phyloP scores from a whole-genome alignment of 37 sponge, comb jelly and placozoan species.

The Geodia barretti region DNA sequence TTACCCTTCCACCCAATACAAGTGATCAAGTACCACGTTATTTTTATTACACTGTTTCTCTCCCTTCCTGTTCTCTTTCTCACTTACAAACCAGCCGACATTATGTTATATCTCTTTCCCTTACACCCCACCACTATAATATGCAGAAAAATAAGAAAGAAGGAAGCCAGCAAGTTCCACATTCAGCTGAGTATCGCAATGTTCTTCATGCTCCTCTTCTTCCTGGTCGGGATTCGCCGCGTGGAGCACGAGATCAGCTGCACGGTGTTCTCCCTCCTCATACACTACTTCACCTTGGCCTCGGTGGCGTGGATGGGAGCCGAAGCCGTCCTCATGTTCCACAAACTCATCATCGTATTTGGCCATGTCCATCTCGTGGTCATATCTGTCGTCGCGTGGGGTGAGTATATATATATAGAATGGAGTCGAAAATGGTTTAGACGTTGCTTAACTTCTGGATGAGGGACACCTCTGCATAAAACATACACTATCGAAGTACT shows the following conservation, averaged over 20 bases:
- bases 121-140: too few relatives aligned
- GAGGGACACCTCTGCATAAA: not conserved
- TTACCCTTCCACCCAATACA: not conserved
- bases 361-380: conserved; percentile 18
- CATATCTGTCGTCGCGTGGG: conserved; percentile 55
- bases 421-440: not conserved
- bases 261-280: conserved; percentile 27
- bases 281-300: conserved; percentile 63
- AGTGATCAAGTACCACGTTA: not conserved
- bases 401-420: conserved; percentile 2
- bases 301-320: conserved; percentile 73
- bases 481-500: too few relatives aligned
- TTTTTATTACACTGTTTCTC: not conserved
- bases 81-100: too few relatives aligned
- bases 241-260: conserved; percentile 36
- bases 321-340: conserved; percentile 68
- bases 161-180: conserved; percentile 59
- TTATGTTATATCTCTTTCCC: too few relatives aligned
- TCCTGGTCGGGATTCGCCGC: conserved; percentile 57
- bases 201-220: conserved; percentile 45
- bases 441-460: not conserved
- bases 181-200: conserved; percentile 60
- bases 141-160: conserved; percentile 46
- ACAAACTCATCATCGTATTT: conserved; percentile 65
- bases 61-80: too few relatives aligned